These are phyloP conservation scores for Ophion slaviceki DNA, from an alignment of 2,888 invertebrate species.

Conservation along the genomic window DNA sequence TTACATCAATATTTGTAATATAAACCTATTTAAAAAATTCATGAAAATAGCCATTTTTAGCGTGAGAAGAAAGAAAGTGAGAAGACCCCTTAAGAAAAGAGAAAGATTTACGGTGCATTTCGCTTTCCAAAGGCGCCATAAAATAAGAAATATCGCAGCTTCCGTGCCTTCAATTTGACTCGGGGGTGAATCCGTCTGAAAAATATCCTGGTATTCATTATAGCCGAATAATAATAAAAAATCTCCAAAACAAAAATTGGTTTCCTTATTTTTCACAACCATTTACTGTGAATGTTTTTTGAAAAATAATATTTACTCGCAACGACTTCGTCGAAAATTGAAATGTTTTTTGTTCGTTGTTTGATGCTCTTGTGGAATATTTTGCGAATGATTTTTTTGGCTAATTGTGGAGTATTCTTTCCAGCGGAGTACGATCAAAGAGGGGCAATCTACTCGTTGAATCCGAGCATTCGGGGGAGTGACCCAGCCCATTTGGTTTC, in stretches of 20 bases:
- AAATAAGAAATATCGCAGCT: neutral
- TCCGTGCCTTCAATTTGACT: neutral
- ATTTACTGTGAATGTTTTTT: neutral
- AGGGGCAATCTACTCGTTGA: neutral
- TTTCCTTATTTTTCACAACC: neutral
- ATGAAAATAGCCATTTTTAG: too few relatives aligned
- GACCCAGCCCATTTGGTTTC: conserved; percentile 3
- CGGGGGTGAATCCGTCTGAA: neutral
- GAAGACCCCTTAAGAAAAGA: neutral
- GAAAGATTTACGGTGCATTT: conserved; percentile 16
- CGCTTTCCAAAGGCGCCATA: neutral
- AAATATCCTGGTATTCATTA: neutral
- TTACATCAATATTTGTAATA: too few relatives aligned
- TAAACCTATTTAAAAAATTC: too few relatives aligned
- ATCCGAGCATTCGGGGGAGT: neutral
- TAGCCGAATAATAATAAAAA: neutral
- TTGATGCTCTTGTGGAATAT: neutral
- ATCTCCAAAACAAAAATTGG: neutral
- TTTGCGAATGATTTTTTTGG: neutral
- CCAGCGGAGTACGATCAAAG: conserved; percentile 8
- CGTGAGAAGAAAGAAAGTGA: too few relatives aligned
- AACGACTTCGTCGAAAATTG: neutral
- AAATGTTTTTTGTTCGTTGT: neutral
- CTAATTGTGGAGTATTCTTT: neutral
- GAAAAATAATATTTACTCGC: neutral